Percentiles rank a stretch among this genome's conserved stretches.
Evolutionary conservation across 2,797 vertebrate genomes (phyloP).

Genomic region (Crossoptilon crossoptilon): DNA sequence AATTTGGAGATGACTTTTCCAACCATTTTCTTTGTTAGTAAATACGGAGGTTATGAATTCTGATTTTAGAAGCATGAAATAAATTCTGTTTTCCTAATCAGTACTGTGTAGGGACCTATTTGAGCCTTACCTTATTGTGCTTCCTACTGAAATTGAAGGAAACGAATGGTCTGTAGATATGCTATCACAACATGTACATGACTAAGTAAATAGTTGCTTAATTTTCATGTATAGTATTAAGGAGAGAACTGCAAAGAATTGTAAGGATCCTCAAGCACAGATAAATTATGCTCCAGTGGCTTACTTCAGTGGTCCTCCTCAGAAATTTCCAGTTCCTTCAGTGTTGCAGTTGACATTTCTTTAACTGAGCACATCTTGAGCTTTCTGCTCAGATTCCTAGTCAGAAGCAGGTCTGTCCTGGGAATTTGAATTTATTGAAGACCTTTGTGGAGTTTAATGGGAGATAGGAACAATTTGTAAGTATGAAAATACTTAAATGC

Average conservation of each 20-base stretch:
- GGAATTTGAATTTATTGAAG: not conserved
- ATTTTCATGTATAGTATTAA: not conserved
- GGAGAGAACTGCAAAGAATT: not conserved
- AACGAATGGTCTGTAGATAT: not conserved
- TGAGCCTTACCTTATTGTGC: not conserved
- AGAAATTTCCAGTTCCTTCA: not conserved
- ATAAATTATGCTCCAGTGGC: not conserved
- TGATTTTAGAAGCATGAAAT: not conserved
- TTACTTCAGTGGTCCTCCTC: not conserved
- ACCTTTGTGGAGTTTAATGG: not conserved
- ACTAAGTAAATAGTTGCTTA: not conserved
- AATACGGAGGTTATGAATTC: not conserved
- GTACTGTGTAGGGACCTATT: not conserved
- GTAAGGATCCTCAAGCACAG: not conserved
- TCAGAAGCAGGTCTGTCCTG: not conserved
- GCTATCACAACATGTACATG: not conserved
- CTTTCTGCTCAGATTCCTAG: not conserved
- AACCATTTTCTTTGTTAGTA: not conserved
- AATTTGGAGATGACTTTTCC: not conserved
- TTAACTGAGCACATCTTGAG: not conserved
- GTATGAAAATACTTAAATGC: not conserved
- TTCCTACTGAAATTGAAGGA: not conserved
- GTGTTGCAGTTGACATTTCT: not conserved
- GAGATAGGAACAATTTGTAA: not conserved
- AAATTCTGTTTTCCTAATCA: not conserved